Conservation (phyloP, 2,797 vertebrate species). For the Brachyalestes nurse region DNA sequence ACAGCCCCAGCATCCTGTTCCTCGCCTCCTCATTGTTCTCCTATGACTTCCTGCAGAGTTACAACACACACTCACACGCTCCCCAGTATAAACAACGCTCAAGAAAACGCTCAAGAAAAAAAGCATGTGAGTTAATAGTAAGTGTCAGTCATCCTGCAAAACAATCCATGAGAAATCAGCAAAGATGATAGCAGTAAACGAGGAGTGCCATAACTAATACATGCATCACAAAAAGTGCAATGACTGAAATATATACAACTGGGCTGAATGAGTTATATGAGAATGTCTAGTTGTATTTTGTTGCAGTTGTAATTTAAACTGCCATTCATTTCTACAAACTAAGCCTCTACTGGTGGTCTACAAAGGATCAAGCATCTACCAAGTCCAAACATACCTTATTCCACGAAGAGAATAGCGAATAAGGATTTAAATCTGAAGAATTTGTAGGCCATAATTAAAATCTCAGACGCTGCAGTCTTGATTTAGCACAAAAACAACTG, state of each 20-base stretch:
- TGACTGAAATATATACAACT: not conserved
- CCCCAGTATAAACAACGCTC: constrained; percentile 50
- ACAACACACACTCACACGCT: constrained; percentile 45
- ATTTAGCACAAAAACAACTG: not conserved
- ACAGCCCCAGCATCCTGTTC: constrained; percentile 53
- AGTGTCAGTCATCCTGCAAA: constrained; percentile 18
- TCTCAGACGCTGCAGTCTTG: not conserved
- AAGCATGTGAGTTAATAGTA: not conserved
- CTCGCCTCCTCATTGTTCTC: constrained; percentile 62
- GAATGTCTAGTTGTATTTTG: not conserved
- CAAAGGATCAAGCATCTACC: too few species aligned
- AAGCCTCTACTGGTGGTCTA: too few species aligned
- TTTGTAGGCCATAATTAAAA: not conserved
- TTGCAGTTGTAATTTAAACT: not conserved
- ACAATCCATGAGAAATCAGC: not conserved
- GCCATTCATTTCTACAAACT: too few species aligned
- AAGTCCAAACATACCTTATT: too few species aligned
- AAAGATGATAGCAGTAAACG: not conserved
- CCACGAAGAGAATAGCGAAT: too few species aligned
- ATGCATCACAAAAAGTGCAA: not conserved
- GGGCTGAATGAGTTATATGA: not conserved
- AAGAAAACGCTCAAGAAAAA: constrained; percentile 30
- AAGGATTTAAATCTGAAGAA: too few species aligned
- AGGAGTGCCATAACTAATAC: not conserved
- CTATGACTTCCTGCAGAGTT: constrained; percentile 60